phyloP scores from a whole-genome alignment of 2,797 vertebrate genomes.

The Prunella strophiata region DNA sequence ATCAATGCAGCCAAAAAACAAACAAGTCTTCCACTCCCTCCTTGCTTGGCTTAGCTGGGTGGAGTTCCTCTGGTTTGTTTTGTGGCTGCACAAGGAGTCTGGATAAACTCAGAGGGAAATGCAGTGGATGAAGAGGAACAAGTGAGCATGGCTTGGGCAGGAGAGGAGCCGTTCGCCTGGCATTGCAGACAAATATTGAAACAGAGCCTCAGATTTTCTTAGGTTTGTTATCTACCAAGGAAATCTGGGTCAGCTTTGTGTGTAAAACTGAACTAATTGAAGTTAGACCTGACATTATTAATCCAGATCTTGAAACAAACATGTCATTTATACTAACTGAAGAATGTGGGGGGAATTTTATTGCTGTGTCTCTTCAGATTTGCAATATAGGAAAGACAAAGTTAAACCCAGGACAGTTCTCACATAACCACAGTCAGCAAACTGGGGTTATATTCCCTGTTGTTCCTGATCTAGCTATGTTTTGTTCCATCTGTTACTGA shows the following conservation, averaged over 20 bases:
- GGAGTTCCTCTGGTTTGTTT: neutral
- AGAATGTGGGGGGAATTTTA: neutral
- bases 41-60: neutral
- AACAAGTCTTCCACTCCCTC: neutral
- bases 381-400: neutral
- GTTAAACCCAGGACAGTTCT: neutral
- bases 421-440: neutral
- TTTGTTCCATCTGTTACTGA: neutral
- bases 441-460: neutral
- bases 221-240: neutral
- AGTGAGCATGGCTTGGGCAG: neutral
- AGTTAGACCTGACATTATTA: neutral
- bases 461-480: neutral
- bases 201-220: neutral
- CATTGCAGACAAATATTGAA: neutral
- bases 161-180: neutral
- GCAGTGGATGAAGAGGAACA: neutral
- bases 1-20: fast-evolving
- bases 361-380: neutral
- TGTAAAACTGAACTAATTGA: neutral
- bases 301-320: neutral
- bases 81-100: neutral
- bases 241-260: neutral
- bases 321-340: neutral
- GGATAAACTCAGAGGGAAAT: neutral